Evolutionary conservation across 2,797 vertebrate species (phyloP).

Genomic region (Podarcis lilfordi): DNA sequence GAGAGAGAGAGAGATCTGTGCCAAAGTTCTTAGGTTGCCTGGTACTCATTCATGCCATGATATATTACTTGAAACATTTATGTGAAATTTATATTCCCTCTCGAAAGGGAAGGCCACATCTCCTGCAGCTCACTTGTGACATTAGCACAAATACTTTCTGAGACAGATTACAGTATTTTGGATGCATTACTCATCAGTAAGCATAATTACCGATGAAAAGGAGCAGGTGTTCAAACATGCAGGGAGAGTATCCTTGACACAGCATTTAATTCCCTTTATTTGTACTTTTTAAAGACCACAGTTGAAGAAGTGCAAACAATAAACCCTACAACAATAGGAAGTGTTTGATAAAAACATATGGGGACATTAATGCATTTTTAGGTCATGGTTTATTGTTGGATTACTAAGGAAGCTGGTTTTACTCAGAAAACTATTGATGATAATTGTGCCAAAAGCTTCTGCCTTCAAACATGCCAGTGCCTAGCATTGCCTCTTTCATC

Average conservation of each 20-base stretch:
- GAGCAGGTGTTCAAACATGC: slow-evolving; percentile 86
- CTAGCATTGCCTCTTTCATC: background rate
- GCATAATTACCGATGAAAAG: slow-evolving; percentile 83
- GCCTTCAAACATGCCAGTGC: background rate
- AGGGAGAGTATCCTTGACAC: slow-evolving; percentile 73
- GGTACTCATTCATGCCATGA: background rate
- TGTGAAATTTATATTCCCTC: slow-evolving; percentile 62
- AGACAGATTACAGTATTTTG: slow-evolving; percentile 75
- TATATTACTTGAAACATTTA: slow-evolving; percentile 48
- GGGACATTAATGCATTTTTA: slow-evolving; percentile 65
- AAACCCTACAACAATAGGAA: slow-evolving; percentile 63
- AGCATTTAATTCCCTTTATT: slow-evolving; percentile 74
- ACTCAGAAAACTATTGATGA: background rate
- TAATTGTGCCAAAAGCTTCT: background rate
- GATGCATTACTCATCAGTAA: slow-evolving; percentile 80
- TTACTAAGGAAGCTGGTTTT: slow-evolving; percentile 33
- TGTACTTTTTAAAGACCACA: slow-evolving; percentile 71
- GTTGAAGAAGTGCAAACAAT: slow-evolving; percentile 74
- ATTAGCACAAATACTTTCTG: slow-evolving; percentile 69
- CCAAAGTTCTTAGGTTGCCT: background rate
- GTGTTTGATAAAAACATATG: slow-evolving; percentile 75
- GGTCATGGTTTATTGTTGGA: slow-evolving; percentile 49
- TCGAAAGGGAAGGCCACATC: slow-evolving; percentile 69
- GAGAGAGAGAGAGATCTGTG: background rate
- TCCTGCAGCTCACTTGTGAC: slow-evolving; percentile 67